phyloP scores from a whole-genome alignment of 2,113 vertebrate genomes.

The Cyphotilapia sp. region DNA sequence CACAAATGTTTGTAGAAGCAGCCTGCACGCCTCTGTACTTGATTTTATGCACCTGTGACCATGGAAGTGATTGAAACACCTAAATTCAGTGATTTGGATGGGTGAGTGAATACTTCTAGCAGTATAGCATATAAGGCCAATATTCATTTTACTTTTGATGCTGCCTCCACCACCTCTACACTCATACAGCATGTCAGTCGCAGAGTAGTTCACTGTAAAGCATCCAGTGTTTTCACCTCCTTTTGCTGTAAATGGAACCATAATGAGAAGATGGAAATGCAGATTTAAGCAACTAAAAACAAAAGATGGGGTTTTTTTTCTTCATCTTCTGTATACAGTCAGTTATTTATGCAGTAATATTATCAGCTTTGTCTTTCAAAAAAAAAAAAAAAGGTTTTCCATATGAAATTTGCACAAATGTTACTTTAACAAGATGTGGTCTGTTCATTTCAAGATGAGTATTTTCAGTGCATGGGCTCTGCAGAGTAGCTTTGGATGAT shows the following conservation, averaged over 20 bases:
- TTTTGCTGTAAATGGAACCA: not conserved
- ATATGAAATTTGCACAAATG: not conserved
- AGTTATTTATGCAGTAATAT: not conserved
- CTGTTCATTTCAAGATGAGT: not conserved
- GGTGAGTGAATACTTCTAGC: not conserved
- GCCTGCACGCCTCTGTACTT: not conserved
- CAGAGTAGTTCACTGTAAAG: not conserved
- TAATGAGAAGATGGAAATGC: not conserved
- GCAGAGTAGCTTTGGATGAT: not conserved
- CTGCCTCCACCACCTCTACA: not conserved
- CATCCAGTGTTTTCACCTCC: fast-evolving
- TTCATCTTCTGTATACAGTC: not conserved
- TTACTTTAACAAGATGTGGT: not conserved
- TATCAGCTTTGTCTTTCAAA: not conserved
- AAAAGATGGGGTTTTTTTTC: fast-evolving
- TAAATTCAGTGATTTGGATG: not conserved
- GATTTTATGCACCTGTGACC: not conserved
- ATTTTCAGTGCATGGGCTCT: not conserved
- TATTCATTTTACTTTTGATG: not conserved
- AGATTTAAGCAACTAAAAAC: not conserved
- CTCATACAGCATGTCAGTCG: not conserved
- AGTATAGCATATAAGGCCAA: not conserved
- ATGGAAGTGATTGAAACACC: not conserved
- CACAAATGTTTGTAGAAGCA: not conserved
- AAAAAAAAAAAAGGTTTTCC: not conserved